phyloP scores from a whole-genome alignment of 1,140 invertebrate species.

The Trichonephila clavipes region DNA sequence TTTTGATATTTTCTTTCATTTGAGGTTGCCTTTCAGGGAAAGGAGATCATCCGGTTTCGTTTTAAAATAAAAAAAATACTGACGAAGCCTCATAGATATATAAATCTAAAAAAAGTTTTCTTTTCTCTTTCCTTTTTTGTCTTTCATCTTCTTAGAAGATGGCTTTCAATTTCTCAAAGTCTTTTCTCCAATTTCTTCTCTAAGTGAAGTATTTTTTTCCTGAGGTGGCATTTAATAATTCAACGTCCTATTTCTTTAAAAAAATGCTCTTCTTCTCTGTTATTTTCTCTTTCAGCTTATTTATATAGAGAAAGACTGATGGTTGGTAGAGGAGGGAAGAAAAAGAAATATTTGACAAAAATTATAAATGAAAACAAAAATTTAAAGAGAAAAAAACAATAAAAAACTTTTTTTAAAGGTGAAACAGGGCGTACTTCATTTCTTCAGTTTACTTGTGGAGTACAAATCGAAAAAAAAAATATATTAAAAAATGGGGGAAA shows the following conservation, averaged over 20 bases:
- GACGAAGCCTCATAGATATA: constrained; percentile 72
- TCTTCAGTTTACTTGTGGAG: constrained; percentile 40
- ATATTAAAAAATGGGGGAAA: background rate
- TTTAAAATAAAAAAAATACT: constrained; percentile 45
- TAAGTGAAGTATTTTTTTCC: constrained; percentile 75
- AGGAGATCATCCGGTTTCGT: constrained; percentile 62
- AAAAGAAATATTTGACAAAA: constrained; percentile 29
- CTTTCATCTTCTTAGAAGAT: constrained; percentile 64
- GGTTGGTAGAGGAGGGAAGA: constrained; percentile 10
- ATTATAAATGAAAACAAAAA: constrained; percentile 54
- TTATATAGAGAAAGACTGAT: constrained; percentile 46
- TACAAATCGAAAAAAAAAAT: constrained; percentile 26
- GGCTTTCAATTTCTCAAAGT: constrained; percentile 76
- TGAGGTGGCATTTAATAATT: constrained; percentile 74
- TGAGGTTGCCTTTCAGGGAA: constrained; percentile 34
- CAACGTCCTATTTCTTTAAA: constrained; percentile 63
- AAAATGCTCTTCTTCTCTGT: background rate
- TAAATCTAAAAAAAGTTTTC: constrained; percentile 73
- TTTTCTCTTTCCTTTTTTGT: constrained; percentile 35
- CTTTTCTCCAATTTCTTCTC: constrained; percentile 74
- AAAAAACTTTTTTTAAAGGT: background rate
- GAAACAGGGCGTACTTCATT: constrained; percentile 57
- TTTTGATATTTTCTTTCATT: constrained; percentile 56
- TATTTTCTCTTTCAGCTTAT: constrained; percentile 18
- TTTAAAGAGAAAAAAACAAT: background rate